Evolutionary conservation across 2,888 invertebrate species (phyloP).

Genomic region (Rhamphomyia laevipes): DNA sequence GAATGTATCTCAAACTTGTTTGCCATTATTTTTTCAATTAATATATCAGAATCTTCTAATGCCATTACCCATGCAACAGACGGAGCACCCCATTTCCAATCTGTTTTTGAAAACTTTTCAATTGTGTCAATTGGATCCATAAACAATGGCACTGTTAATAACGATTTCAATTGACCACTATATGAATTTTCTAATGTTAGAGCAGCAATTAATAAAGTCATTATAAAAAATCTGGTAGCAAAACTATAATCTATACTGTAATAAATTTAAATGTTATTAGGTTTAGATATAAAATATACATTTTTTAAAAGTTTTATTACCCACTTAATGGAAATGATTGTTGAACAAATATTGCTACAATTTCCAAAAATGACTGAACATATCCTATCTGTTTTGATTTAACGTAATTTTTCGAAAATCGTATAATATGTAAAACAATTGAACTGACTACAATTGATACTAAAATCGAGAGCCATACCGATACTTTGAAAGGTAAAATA

Average conservation of each 20-base stretch:
- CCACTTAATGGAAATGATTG: constrained; percentile 28
- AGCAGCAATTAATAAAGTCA: constrained; percentile 27
- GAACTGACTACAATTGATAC: neutral
- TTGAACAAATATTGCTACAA: constrained; percentile 32
- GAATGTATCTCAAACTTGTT: constrained; percentile 26
- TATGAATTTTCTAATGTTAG: constrained; percentile 34
- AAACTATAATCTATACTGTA: constrained; percentile 23
- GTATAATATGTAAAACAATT: neutral
- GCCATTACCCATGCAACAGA: constrained; percentile 29
- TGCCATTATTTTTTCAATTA: constrained; percentile 24
- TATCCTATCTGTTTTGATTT: constrained; percentile 15
- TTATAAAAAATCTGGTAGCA: constrained; percentile 27
- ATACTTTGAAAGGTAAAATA: neutral
- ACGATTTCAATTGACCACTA: constrained; percentile 32
- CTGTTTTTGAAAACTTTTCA: constrained; percentile 24
- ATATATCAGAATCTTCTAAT: constrained; percentile 24
- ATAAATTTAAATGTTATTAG: neutral
- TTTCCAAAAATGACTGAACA: constrained; percentile 17
- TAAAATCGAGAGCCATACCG: too few species aligned
- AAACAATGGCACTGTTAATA: constrained; percentile 29
- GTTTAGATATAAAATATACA: too few species aligned
- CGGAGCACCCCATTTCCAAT: constrained; percentile 33
- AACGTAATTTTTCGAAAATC: too few species aligned
- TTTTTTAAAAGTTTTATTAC: neutral
- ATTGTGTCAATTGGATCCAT: constrained; percentile 28